phyloP scores from a whole-genome alignment of 2,113 vertebrate species.

The Dromas ardeola region DNA sequence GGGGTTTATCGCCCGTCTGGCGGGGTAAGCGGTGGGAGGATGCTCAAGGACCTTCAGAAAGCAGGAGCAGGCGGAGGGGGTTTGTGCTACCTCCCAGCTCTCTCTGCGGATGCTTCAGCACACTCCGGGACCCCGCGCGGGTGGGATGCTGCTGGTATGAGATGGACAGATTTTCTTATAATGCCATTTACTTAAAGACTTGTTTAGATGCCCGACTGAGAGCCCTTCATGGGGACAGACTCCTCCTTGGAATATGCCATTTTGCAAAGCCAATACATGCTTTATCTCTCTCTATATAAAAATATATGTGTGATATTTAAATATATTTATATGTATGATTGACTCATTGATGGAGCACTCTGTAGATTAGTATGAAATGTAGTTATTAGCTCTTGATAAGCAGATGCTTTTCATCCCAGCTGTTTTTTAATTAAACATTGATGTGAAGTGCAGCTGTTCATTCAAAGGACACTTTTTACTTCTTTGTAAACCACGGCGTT shows the following conservation, averaged over 20 bases:
- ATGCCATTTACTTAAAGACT: background rate
- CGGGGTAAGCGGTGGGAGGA: background rate
- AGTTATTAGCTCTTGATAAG: constrained; percentile 10
- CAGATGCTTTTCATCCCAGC: constrained; percentile 21
- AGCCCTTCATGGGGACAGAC: background rate
- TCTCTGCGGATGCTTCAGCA: background rate
- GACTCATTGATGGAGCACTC: background rate
- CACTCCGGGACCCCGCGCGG: background rate
- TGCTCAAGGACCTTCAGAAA: background rate
- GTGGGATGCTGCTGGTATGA: background rate
- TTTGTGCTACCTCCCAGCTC: background rate
- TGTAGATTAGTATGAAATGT: background rate
- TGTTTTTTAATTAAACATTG: constrained; percentile 38
- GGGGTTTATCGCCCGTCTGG: background rate
- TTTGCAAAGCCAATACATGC: background rate
- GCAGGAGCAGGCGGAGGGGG: background rate
- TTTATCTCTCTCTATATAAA: too few relatives aligned
- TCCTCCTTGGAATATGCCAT: background rate
- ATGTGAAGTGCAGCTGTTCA: constrained; percentile 20
- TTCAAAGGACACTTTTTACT: background rate
- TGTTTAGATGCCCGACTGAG: background rate
- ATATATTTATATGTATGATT: background rate
- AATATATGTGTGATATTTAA: background rate
- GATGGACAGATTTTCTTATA: background rate
- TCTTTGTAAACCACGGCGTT: background rate